phyloP scores from a whole-genome alignment of 2,888 invertebrate genomes.

The Apamea monoglypha region DNA sequence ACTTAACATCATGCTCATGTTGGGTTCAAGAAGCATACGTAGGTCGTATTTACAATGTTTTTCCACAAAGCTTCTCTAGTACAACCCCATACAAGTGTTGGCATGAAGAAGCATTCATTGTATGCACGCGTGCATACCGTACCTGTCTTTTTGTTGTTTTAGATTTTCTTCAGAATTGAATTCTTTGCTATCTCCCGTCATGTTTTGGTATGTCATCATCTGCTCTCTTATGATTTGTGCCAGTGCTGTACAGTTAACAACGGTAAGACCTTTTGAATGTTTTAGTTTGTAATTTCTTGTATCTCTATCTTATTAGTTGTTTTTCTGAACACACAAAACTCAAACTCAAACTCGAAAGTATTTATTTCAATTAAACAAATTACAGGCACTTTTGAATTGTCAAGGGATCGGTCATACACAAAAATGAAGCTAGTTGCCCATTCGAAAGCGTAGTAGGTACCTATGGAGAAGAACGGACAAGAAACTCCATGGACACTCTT shows the following conservation, averaged over 20 bases:
- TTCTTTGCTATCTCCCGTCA: slow-evolving; percentile 83
- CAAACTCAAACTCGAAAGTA: too few relatives aligned
- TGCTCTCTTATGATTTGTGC: slow-evolving; percentile 88
- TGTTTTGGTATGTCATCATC: slow-evolving; percentile 86
- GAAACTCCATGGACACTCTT: too few relatives aligned
- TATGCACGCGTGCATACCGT: neutral
- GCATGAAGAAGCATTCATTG: neutral
- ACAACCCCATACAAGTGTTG: neutral
- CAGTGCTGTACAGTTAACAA: slow-evolving; percentile 83
- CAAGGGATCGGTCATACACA: too few relatives aligned
- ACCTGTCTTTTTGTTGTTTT: slow-evolving; percentile 58
- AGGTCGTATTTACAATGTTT: neutral
- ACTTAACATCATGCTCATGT: neutral
- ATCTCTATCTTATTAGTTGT: neutral
- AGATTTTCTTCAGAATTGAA: slow-evolving; percentile 82
- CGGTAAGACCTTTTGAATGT: slow-evolving; percentile 69
- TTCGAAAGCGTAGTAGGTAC: too few relatives aligned
- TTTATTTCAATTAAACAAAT: too few relatives aligned
- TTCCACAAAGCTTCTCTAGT: neutral
- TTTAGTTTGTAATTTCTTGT: neutral
- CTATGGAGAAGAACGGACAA: too few relatives aligned
- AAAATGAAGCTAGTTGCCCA: too few relatives aligned
- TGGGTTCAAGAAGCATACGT: neutral
- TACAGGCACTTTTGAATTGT: too few relatives aligned
- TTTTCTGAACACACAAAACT: too few relatives aligned